Conservation (phyloP, 2,888 invertebrate genomes). For the Muscina levida region DNA sequence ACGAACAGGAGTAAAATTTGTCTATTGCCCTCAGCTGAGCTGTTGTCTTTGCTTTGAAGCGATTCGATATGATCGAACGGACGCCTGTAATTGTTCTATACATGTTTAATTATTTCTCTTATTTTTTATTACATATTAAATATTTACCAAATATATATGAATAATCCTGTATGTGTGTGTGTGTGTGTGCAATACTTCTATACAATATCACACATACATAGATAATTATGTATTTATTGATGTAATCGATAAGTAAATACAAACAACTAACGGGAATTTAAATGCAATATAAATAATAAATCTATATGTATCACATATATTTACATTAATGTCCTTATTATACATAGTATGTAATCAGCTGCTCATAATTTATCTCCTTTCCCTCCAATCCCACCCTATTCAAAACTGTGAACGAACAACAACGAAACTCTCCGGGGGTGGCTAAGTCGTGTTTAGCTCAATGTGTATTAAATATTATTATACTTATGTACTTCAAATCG, state of each 20-base stretch:
- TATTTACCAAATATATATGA: conserved; percentile 54
- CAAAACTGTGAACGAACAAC: conserved; percentile 1
- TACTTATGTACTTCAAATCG: neutral
- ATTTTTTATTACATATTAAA: conserved; percentile 34
- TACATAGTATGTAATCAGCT: conserved; percentile 50
- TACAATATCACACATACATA: conserved; percentile 1
- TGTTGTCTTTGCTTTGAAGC: neutral
- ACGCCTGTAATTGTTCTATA: neutral
- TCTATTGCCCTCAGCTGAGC: neutral
- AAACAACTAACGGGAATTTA: conserved; percentile 39
- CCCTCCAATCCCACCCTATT: neutral
- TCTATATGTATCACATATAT: conserved; percentile 42
- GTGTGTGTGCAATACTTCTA: neutral
- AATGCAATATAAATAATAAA: conserved; percentile 54
- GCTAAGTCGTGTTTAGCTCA: too few relatives aligned
- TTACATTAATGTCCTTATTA: conserved; percentile 42
- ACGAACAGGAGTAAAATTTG: too few relatives aligned
- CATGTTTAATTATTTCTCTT: conserved; percentile 12
- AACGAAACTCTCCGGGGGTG: neutral
- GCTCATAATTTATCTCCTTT: conserved; percentile 22
- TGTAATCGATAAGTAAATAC: conserved; percentile 1
- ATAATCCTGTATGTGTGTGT: conserved; percentile 26
- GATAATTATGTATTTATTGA: conserved; percentile 5
- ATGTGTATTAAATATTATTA: neutral
- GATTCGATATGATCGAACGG: neutral